phyloP scores from a whole-genome alignment of 2,888 invertebrate genomes.

The Epirrita christyi region DNA sequence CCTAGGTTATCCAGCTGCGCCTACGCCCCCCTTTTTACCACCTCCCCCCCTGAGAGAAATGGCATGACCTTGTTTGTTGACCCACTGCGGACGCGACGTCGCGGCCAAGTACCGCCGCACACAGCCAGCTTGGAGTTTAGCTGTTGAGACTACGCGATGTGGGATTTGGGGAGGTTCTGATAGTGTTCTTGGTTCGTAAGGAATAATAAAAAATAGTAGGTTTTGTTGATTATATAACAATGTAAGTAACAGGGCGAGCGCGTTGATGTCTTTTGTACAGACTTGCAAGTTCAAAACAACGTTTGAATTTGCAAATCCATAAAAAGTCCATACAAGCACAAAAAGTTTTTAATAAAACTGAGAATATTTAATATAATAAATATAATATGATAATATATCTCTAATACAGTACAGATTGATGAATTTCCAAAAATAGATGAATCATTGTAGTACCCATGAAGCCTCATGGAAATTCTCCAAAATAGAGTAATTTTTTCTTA shows the following conservation, averaged over 20 bases:
- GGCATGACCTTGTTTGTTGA: conserved; percentile 81
- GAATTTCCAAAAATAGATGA: too few relatives aligned
- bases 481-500: too few relatives aligned
- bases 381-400: too few relatives aligned
- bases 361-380: too few relatives aligned
- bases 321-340: too few relatives aligned
- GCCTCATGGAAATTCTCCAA: too few relatives aligned
- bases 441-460: too few relatives aligned
- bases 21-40: conserved; percentile 44
- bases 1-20: conserved; percentile 25
- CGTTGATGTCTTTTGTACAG: conserved; percentile 22
- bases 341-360: too few relatives aligned
- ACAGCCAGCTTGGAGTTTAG: conserved; percentile 33
- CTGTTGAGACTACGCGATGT: not conserved
- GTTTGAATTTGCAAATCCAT: too few relatives aligned
- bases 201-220: not conserved
- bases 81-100: conserved; percentile 82
- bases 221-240: not conserved
- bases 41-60: conserved; percentile 67
- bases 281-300: not conserved
- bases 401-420: too few relatives aligned
- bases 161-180: not conserved
- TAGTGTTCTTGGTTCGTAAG: not conserved
- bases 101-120: conserved; percentile 67
- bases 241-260: conserved; percentile 2